phyloP scores from a whole-genome alignment of 37 sponge, comb jelly and placozoan genomes.

The Eunapius fragilis region DNA sequence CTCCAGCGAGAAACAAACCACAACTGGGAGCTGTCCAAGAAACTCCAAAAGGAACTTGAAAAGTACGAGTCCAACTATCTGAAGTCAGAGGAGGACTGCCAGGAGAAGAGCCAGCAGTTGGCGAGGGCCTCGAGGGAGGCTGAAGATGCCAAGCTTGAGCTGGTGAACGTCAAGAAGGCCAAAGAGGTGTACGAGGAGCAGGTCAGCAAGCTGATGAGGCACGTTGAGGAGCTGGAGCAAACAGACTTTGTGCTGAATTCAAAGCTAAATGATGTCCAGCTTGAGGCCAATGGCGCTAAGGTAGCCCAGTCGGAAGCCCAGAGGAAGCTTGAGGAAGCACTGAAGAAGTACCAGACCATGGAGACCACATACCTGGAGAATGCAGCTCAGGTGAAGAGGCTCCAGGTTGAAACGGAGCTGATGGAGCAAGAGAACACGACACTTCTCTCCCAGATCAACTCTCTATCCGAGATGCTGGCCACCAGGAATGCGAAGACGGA shows the following conservation, averaged over 20 bases:
- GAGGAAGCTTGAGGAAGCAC: constrained; percentile 28
- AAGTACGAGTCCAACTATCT: constrained; percentile 8
- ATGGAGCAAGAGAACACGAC: constrained; percentile 41
- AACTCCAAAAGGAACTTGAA: constrained; percentile 40
- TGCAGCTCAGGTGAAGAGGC: constrained; percentile 13
- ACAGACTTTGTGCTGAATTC: constrained; percentile 37
- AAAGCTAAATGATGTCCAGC: constrained; percentile 1
- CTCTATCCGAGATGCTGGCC: constrained; percentile 54
- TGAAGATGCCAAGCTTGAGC: constrained; percentile 20
- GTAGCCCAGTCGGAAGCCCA: neutral
- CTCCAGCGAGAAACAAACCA: constrained; percentile 16
- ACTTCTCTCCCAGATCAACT: constrained; percentile 47
- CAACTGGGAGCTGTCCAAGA: constrained; percentile 41
- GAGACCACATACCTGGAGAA: constrained; percentile 32
- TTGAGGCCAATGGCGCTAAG: neutral
- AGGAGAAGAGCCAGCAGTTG: constrained; percentile 5
- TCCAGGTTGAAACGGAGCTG: constrained; percentile 16
- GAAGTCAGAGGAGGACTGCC: neutral
- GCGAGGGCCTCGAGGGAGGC: neutral
- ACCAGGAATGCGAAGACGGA: constrained; percentile 50
- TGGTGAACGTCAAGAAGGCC: neutral
- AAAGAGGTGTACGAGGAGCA: constrained; percentile 18
- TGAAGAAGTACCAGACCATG: constrained; percentile 3
- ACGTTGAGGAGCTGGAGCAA: constrained; percentile 42
- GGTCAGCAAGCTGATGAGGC: constrained; percentile 7